phyloP scores from a whole-genome alignment of 1,140 invertebrate genomes.

The Bombyx mandarina region DNA sequence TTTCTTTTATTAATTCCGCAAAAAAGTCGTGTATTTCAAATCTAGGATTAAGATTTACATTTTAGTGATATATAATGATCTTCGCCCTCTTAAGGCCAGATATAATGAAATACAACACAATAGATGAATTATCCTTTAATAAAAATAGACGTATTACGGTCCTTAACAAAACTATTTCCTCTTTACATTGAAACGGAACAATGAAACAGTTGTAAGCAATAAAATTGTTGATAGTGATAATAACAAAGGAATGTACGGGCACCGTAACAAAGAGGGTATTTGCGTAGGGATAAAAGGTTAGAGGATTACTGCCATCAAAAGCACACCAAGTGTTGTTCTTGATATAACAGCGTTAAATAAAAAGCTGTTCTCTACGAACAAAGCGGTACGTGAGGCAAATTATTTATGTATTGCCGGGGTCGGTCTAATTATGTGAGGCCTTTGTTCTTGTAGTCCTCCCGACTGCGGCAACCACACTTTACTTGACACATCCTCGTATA shows the following conservation, averaged over 20 bases:
- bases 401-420: constrained; percentile 68
- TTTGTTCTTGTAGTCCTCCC: constrained; percentile 51
- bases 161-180: too few species aligned
- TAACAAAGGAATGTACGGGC: constrained; percentile 16
- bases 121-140: too few species aligned
- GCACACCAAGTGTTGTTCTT: constrained; percentile 57
- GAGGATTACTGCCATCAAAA: constrained; percentile 46
- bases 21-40: too few species aligned
- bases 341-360: constrained; percentile 65
- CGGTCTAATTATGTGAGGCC: constrained; percentile 64
- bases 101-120: too few species aligned
- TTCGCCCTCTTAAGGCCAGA: too few species aligned
- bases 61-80: too few species aligned
- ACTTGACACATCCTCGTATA: constrained; percentile 17
- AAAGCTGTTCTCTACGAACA: constrained; percentile 57
- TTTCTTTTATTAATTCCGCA: too few species aligned
- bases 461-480: constrained; percentile 26
- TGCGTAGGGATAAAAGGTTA: constrained; percentile 41
- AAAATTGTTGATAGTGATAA: constrained; percentile 16
- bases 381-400: constrained; percentile 66
- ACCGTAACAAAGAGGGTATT: constrained; percentile 14
- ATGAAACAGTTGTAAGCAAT: neutral
- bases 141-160: too few species aligned
- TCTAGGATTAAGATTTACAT: too few species aligned
- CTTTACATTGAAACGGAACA: too few species aligned